Evolutionary conservation across 2,888 invertebrate genomes (phyloP), one percentile per base, ranked within the genome.

Genomic region (Eledona agricola): DNA sequence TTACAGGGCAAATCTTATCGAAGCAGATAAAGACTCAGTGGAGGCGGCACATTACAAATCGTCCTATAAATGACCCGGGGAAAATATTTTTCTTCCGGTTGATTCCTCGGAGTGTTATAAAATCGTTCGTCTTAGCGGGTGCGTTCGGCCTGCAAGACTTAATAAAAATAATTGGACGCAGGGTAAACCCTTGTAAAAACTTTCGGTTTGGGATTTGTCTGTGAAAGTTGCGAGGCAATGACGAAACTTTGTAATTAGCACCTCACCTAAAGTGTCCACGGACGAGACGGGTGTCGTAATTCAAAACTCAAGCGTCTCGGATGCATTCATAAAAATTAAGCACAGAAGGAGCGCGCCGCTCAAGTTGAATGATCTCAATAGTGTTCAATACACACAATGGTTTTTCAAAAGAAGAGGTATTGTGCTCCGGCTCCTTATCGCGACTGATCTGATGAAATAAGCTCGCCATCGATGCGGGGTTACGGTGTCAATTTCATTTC

Each of bases 391-490:
- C n/a, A n/a, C 38, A 25, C 38, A 38, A 38, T 15, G 13, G 25
- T 25, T 12, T 11, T 34, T 46, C 15, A 26, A 19, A 19, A 26
- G 17, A 19, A 22, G 43, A 23, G 12, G 26, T 26, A 45, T 45
- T 46, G 46, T 46, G 22, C 28, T 45, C 40, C 32, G 40, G 9
- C 17, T 11, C 31, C 49, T 50, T 50, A 50, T 40, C 40, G 32
- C 19, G 32, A 26, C 40, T 40, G 19, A 40, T 38, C 38, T 50
- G 40, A 50, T 50, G 40, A 50, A 40, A 50, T 50, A 50, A 40
- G 25, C 32, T 25, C 16, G 25, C 38, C 25, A 50, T 40, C 40
- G 49, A 38, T 47, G 22, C 25, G 22, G 34, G 34, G 37, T 29
- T 47, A 37, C 37, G 37, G 29, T 47, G 47, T 47, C 47, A 37